Base-by-base conservation (phyloP, 2,797 vertebrate genomes). In the Hafferia zeledoni region DNA sequence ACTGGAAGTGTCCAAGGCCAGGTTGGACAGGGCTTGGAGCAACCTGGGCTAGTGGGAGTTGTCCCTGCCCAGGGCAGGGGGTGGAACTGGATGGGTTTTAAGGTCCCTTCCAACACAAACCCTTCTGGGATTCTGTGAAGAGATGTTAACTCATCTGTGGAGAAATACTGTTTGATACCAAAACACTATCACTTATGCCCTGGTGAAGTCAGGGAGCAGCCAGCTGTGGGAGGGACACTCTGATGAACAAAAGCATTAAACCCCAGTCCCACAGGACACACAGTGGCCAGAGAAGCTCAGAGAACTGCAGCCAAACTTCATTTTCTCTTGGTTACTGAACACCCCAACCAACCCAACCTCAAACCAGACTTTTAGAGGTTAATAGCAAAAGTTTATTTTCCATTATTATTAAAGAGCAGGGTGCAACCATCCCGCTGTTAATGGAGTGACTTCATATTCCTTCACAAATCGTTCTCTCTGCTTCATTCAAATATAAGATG, bases 301-400 rank as follows among this genome's bases (percentile, higher is more conserved):
- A 57, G 7, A 14, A 37, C 35, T 3, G 41, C 83, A 15, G 24
- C 12, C n/a, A 23, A 35, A 49, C 33, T 7, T 3, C 18, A 25
- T 46, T 52, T 67, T 27, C 47, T 52, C 61, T 67, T 63, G 43
- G 24, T 79, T 19, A 27, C 64, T 2, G 0, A 79, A 30, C 13
- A 24, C 4, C 25, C 17, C 65, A 65, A 57, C 9, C 59, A 69
- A 72, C 15, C 55, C 61, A 44, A 43, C 8, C 11, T 18, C 33
- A 80, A n/a, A 27, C 8, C 56, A 94, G 82, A 37, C 61, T 80
- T 76, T 55, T 50, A 13, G 60, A 82, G 74, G 71, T 87, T 93
- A 96, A 94, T 67, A 89, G 33, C 86, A 93, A 91, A 91, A 12
- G 44, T 97, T 97, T 97, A 96, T 97, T 96, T 83, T 93, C 69